Evolutionary conservation across 92 coral and sea anemone species (phyloP), one percentile per base, ranked within the genome.

Genomic region (Muricea muricata): DNA sequence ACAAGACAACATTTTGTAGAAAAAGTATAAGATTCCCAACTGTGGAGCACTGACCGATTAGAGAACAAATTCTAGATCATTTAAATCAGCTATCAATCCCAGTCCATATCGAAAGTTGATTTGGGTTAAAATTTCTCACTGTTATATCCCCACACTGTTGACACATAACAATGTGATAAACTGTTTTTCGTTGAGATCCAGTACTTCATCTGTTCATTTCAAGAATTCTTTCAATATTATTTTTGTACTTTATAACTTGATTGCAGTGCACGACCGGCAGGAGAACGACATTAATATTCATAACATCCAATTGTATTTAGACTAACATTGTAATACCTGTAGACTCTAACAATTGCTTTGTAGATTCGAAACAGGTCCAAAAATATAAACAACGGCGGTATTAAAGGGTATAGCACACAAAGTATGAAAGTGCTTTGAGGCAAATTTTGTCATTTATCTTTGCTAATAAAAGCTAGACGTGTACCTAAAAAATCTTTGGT

Each of bases 281-380:
- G 70, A 63, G 40, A 75, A 75, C 39, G 21, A 75, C 66, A 75
- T 75, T 75, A 75, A 75, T 48, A 75, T 75, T 75, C 30, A 75
- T 75, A 48, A 75, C 80, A 29, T 47, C 60, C 80, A 75, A 24
- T 30, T 47, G 41, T 74, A 47, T 75, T 47, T 73, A 37, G 35
- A 18, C 57, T 75, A 10, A 25, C 65, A 75, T 47, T 75, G 80
- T 14, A 28, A 24, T 23, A 75, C 80, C 80, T 35, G 80, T 75
- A 75, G 45, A 75, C 80, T 40, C 41, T 24, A 31, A 75, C 80
- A 75, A 75, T 75, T 14, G 65, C 45, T 50, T 75, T 75, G 56
- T 75, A 50, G 37, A 75, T 47, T 42, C 18, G 26, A 45, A 50
- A 39, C 80, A 47, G 80, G 80, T 75, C 45, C 54, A 42, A 9